Conservation (phyloP, 2,797 vertebrate species). For the Manis pentadactyla region DNA sequence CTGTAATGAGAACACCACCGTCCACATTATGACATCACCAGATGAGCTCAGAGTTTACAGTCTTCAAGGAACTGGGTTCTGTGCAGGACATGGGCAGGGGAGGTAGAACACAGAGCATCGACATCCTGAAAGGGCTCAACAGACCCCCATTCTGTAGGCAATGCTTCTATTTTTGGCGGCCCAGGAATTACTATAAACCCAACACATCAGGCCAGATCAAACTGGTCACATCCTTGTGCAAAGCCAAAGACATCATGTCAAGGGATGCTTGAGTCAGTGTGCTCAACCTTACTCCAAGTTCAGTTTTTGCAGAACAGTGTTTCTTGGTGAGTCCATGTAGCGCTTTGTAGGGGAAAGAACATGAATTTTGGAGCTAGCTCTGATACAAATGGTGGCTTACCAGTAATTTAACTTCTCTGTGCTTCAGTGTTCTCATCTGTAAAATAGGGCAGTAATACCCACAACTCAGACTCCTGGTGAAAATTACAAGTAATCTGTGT, state of each 20-base stretch:
- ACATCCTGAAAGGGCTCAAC: not conserved
- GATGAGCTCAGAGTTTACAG: not conserved
- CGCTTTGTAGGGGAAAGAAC: not conserved
- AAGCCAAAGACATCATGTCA: not conserved
- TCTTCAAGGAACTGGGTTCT: not conserved
- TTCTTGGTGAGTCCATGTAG: not conserved
- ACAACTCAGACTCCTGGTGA: not conserved
- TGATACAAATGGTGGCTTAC: not conserved
- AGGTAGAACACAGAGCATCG: fast-evolving
- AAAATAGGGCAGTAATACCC: not conserved
- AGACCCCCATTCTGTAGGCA: not conserved
- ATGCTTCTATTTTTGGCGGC: not conserved
- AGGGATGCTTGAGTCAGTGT: not conserved
- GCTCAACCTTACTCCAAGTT: not conserved
- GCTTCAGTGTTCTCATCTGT: not conserved
- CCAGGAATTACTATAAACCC: not conserved
- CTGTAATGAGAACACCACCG: not conserved
- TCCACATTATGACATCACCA: not conserved
- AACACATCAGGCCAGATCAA: not conserved
- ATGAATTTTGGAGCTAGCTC: not conserved
- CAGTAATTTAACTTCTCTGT: not conserved
- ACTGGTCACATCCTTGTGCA: not conserved
- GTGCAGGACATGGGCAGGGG: not conserved
- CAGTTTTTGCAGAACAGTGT: not conserved
- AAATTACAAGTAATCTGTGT: not conserved